Evolutionary conservation across 2,797 vertebrate genomes (phyloP).

Genomic region (Potorous gilbertii): DNA sequence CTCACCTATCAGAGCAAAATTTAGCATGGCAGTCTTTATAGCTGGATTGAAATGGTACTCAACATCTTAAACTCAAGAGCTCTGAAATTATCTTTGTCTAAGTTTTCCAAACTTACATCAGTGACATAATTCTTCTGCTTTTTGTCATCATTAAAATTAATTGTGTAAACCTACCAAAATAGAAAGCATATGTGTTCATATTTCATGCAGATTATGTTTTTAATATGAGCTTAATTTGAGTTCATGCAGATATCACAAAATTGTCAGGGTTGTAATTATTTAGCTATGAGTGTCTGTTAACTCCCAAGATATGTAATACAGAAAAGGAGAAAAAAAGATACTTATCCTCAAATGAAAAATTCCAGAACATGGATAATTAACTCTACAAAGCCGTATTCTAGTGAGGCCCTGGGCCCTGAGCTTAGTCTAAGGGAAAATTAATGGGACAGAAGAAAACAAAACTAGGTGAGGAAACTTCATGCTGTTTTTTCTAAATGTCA

Average conservation of each 20-base stretch:
- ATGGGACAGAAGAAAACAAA: not conserved
- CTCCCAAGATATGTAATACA: constrained; percentile 72
- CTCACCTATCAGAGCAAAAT: not conserved
- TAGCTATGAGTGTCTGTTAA: constrained; percentile 71
- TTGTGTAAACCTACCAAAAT: constrained; percentile 76
- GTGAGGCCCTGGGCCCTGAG: constrained; percentile 30
- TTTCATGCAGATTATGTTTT: constrained; percentile 77
- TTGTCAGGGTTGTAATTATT: constrained; percentile 77
- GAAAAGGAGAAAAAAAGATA: constrained; percentile 63
- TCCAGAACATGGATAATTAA: constrained; percentile 74
- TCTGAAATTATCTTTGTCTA: constrained; percentile 63
- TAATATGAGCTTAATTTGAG: constrained; percentile 83
- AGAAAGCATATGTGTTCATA: constrained; percentile 76
- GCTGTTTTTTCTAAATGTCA: not conserved
- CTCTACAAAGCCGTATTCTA: constrained; percentile 49
- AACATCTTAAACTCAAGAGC: constrained; percentile 71
- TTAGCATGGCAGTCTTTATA: constrained; percentile 21
- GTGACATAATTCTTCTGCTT: constrained; percentile 80
- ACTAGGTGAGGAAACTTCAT: not conserved
- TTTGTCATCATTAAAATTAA: constrained; percentile 83
- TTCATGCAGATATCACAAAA: constrained; percentile 82
- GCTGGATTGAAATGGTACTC: constrained; percentile 61
- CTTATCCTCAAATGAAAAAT: constrained; percentile 74
- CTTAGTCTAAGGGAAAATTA: constrained; percentile 15
- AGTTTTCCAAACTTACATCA: constrained; percentile 63